Base-by-base conservation (phyloP, 2,888 invertebrate genomes). In the Desoria tigrina region DNA sequence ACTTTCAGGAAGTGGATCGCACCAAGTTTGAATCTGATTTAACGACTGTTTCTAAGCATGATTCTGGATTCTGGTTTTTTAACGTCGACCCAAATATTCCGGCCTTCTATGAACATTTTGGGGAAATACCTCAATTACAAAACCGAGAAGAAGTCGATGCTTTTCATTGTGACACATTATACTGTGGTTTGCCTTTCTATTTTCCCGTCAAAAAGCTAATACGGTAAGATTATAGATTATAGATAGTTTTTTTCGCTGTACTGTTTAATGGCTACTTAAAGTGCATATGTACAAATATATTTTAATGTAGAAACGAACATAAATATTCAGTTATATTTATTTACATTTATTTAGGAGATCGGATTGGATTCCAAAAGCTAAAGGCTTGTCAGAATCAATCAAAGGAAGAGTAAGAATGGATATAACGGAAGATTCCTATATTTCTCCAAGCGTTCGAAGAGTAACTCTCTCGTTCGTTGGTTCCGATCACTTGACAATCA, bases 401-500 rank as follows among this genome's bases (percentile, higher is more conserved):
- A 74, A 73, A 42, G 64, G 65, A 9, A 54, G 73, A 27, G 68
- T 75, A n/a, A 42, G 65, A 24, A 74, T 75, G 75, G 73, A 74
- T 21, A 42, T 75, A 9, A 67, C 63, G 1, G 67, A 74, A 42
- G 74, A 74, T 55, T 63, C 67, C 2, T 70, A 69, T 42, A 63
- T 75, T 26, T 59, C 70, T 11, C 66, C 63, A 16, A 58, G 67
- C 7, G 55, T 68, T 28, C 69, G 72, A 11, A 66, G 73, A 7
- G 28, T 73, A 7, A 64, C 71, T 23, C 54, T 74, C 18, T 68
- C 67, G 26, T 75, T 74, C 63, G 7, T 74, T 80, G 83, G 82
- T 51, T 81, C 82, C 21, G 80, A 80, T 71, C 82, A 83, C 70
- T 78, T 81, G 73, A 80, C 79, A 9, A 74, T 81, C 23, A 79